A percentile compares a stretch with the other conserved stretches of the same genome.
phyloP scores from a whole-genome alignment of 2,797 vertebrate genomes.

The Gallinago stenura region DNA sequence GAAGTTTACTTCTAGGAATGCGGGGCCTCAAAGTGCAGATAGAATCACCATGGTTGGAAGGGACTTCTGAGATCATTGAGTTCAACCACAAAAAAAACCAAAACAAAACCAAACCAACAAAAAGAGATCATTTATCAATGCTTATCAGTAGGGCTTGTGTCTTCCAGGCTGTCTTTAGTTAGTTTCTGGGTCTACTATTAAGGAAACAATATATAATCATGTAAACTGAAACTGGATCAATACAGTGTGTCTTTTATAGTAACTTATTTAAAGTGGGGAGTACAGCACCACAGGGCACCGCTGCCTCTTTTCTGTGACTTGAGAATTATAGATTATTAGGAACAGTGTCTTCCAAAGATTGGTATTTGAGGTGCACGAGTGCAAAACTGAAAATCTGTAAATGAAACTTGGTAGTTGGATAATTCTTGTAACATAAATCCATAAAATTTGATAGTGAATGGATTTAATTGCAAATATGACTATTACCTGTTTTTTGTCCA shows the following conservation, averaged over 20 bases:
- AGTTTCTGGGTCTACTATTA: not conserved
- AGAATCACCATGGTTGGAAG: no score
- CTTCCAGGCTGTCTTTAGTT: not conserved
- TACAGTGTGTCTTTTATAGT: not conserved
- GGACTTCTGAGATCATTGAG: no score
- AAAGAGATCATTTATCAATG: not conserved
- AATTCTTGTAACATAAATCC: not conserved
- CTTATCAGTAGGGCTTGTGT: not conserved
- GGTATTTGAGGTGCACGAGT: fast-evolving
- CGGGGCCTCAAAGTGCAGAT: not conserved
- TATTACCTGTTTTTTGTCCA: not conserved
- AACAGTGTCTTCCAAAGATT: not conserved
- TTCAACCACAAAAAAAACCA: no score
- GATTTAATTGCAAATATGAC: not conserved
- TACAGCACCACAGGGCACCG: fast-evolving
- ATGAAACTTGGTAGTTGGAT: not conserved
- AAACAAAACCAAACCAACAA: no score
- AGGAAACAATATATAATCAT: not conserved
- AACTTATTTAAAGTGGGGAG: not conserved
- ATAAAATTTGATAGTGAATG: not conserved
- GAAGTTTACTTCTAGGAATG: not conserved
- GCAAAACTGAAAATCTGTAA: not conserved
- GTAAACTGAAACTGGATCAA: not conserved
- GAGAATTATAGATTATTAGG: not conserved
- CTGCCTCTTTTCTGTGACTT: not conserved